phyloP scores from a whole-genome alignment of 2,797 vertebrate genomes.

The Columba guinea region DNA sequence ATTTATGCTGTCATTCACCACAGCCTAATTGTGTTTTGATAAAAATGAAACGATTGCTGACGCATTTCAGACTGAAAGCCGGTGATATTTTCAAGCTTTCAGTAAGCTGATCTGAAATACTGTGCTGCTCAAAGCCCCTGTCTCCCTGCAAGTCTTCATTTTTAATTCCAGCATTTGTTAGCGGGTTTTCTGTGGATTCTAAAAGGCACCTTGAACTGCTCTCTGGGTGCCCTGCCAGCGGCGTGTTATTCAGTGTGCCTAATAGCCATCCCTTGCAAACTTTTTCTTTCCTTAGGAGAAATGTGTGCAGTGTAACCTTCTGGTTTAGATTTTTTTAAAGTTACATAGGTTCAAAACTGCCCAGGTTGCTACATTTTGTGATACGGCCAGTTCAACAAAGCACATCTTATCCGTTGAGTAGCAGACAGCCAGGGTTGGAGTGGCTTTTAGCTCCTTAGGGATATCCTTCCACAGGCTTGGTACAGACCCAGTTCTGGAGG shows the following conservation, averaged over 20 bases:
- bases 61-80: conserved; percentile 75
- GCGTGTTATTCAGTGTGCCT: background rate
- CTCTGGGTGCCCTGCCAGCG: background rate
- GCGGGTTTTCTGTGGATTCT: background rate
- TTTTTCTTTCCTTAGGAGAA: background rate
- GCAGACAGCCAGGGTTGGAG: background rate
- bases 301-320: background rate
- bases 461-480: background rate
- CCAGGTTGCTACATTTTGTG: background rate
- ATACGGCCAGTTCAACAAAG: background rate
- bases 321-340: background rate
- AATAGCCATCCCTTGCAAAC: background rate
- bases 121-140: conserved; percentile 53
- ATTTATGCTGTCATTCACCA: conserved; percentile 84
- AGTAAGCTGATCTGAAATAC: conserved; percentile 74
- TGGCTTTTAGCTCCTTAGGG: background rate
- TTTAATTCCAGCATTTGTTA: conserved; percentile 51
- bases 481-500: background rate
- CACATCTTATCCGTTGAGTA: background rate
- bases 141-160: conserved; percentile 44
- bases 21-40: conserved; percentile 83
- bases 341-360: background rate
- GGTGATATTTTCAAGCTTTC: conserved; percentile 76
- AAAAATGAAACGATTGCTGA: conserved; percentile 80
- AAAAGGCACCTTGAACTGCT: background rate